Conservation (phyloP, 2,888 invertebrate species). For the Noctua fimbriata region DNA sequence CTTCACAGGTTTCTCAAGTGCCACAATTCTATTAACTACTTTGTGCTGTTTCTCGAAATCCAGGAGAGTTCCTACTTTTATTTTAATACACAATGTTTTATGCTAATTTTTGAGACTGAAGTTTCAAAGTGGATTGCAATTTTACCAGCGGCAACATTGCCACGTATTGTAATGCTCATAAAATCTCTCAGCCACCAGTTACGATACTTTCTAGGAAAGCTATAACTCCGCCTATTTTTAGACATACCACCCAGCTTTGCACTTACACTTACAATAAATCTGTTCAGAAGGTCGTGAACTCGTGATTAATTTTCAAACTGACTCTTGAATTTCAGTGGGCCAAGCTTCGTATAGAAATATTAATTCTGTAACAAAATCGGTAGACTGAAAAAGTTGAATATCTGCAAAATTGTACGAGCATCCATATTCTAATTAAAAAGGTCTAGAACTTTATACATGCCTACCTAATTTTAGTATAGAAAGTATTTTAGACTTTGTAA, state of each 20-base stretch:
- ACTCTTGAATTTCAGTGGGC: conserved; percentile 13
- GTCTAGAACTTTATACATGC: not conserved
- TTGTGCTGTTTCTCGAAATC: conserved; percentile 8
- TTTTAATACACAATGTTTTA: not conserved
- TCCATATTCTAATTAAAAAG: not conserved
- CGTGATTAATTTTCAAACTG: conserved; percentile 30
- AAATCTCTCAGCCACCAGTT: conserved; percentile 32
- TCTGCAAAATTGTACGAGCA: not conserved
- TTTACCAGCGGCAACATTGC: not conserved
- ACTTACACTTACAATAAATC: conserved; percentile 56
- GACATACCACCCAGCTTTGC: conserved; percentile 39
- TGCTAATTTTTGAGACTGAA: not conserved
- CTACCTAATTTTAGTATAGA: not conserved
- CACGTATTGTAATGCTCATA: conserved; percentile 26
- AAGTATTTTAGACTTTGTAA: not conserved
- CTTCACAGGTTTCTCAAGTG: not conserved
- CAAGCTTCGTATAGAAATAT: not conserved
- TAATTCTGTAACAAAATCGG: not conserved
- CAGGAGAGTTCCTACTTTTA: not conserved
- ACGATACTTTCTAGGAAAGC: conserved; percentile 38
- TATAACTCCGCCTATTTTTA: conserved; percentile 34
- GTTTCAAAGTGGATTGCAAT: conserved; percentile 6
- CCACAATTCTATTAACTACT: conserved; percentile 26
- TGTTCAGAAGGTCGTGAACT: conserved; percentile 31
- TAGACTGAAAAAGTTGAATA: not conserved